Evolutionary conservation across 1,140 invertebrate species (phyloP).

Genomic region (Lepidurus apus): DNA sequence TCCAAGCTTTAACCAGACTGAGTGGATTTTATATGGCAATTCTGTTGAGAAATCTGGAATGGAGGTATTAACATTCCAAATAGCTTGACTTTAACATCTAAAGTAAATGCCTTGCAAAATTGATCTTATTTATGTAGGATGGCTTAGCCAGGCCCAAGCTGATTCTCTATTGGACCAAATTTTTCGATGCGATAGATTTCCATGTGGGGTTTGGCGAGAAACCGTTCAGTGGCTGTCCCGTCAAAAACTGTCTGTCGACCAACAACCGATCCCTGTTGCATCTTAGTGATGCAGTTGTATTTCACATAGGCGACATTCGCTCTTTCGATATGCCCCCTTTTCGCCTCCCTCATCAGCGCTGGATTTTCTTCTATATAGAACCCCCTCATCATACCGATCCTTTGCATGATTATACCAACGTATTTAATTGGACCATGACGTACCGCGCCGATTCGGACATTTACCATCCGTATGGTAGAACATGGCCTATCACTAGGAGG

Average conservation of each 20-base stretch:
- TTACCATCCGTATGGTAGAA: conserved; percentile 44
- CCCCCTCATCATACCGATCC: conserved; percentile 32
- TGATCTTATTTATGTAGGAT: not conserved
- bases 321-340: conserved; percentile 36
- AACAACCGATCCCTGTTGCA: conserved; percentile 21
- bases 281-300: conserved; percentile 38
- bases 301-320: conserved; percentile 37
- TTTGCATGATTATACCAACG: conserved; percentile 25
- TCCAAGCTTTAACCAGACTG: too few relatives aligned
- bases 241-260: conserved; percentile 23
- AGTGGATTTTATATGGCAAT: too few relatives aligned
- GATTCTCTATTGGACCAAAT: conserved; percentile 33
- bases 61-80: too few relatives aligned
- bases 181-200: conserved; percentile 14
- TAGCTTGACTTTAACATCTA: too few relatives aligned
- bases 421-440: conserved; percentile 50
- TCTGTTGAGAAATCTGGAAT: too few relatives aligned
- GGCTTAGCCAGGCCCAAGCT: not conserved
- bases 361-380: conserved; percentile 39
- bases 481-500: not conserved
- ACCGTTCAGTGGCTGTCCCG: conserved; percentile 25
- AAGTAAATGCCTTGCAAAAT: too few relatives aligned
- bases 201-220: conserved; percentile 28
- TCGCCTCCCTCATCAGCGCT: conserved; percentile 37
- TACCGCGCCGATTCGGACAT: conserved; percentile 45